phyloP scores from a whole-genome alignment of 1,140 invertebrate species.

The Idris sp. region DNA sequence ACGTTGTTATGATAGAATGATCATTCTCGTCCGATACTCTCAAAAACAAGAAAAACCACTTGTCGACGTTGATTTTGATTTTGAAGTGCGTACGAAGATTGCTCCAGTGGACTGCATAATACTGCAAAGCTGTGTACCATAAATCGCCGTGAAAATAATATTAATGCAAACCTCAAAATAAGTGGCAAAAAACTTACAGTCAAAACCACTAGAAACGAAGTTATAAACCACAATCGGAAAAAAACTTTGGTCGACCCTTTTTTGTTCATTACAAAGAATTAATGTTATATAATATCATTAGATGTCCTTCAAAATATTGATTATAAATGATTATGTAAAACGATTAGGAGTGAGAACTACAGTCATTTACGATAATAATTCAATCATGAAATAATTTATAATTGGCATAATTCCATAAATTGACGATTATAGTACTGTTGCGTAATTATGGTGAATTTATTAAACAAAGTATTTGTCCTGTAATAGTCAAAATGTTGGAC shows the following conservation, averaged over 20 bases:
- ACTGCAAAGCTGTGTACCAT: constrained; percentile 10
- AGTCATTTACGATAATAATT: constrained; percentile 28
- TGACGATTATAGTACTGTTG: no score
- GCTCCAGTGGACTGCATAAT: constrained; percentile 36
- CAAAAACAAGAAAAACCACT: constrained; percentile 73
- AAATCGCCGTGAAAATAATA: constrained; percentile 34
- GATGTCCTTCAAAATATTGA: constrained; percentile 8
- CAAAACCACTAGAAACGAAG: constrained; percentile 9
- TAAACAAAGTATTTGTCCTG: no score
- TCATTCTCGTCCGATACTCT: constrained; percentile 65
- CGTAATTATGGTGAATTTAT: no score
- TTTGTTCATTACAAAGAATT: no score
- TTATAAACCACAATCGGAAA: background rate
- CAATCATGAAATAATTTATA: constrained; percentile 14
- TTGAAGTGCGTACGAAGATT: constrained; percentile 48
- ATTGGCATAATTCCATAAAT: constrained; percentile 5
- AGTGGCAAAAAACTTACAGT: constrained; percentile 3
- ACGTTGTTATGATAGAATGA: constrained; percentile 67
- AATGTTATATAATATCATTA: no score
- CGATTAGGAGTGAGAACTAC: constrained; percentile 11
- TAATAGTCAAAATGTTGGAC: no score
- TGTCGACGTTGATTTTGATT: constrained; percentile 53
- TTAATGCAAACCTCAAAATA: constrained; percentile 34
- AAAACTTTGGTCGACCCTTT: no score
- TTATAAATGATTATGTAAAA: constrained; percentile 14